These are phyloP conservation scores for Catostomus latipinnis DNA, from an alignment of 2,797 vertebrate genomes.

Conservation along the genomic window DNA sequence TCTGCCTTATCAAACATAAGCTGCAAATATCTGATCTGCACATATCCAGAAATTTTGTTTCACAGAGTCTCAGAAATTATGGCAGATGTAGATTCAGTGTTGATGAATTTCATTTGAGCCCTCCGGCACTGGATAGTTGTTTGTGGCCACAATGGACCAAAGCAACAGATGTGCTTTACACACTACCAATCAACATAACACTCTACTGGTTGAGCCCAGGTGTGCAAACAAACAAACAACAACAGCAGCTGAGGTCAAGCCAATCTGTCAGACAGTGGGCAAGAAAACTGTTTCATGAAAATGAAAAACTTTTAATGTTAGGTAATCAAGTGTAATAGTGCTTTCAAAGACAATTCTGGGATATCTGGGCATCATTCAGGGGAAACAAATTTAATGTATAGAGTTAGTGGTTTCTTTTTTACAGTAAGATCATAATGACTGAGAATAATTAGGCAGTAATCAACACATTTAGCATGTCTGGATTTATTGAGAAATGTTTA, in stretches of 20 bases:
- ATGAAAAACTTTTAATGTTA: background rate
- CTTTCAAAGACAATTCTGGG: background rate
- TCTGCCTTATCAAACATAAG: background rate
- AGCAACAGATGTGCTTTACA: constrained; percentile 50
- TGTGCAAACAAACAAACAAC: constrained; percentile 22
- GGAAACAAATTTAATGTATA: too few relatives aligned
- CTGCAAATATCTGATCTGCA: background rate
- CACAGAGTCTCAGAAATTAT: constrained; percentile 18
- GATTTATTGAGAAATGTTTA: too few relatives aligned
- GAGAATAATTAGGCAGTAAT: too few relatives aligned
- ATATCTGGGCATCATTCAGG: background rate
- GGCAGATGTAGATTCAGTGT: constrained; percentile 30
- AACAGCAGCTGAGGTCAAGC: constrained; percentile 14
- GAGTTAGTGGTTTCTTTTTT: too few relatives aligned
- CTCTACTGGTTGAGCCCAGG: constrained; percentile 35
- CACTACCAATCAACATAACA: constrained; percentile 58
- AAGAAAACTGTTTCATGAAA: background rate
- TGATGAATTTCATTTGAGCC: constrained; percentile 28
- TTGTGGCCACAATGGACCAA: constrained; percentile 45
- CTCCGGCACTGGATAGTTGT: constrained; percentile 69
- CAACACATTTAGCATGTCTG: too few relatives aligned
- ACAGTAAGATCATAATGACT: too few relatives aligned
- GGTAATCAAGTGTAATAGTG: background rate
- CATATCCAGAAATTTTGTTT: constrained; percentile 1
- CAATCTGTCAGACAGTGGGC: background rate